These are phyloP conservation scores for Cynocephalus volans DNA, from an alignment of 2,113 vertebrate species.

Conservation along the genomic window DNA sequence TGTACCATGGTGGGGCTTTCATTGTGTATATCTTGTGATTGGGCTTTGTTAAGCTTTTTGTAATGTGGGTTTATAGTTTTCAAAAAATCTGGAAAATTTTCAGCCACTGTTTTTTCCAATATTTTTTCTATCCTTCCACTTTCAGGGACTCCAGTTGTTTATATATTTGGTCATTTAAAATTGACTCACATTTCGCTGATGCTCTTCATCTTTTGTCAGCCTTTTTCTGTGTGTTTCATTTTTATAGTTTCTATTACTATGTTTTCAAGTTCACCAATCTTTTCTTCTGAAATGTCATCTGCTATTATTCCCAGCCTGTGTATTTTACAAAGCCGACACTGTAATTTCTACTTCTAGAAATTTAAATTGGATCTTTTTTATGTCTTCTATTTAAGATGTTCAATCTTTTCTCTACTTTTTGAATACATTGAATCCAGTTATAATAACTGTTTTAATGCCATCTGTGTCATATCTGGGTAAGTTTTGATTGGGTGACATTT, in stretches of 20 bases:
- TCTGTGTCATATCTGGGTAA: background rate
- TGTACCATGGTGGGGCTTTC: background rate
- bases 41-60: conserved; percentile 2
- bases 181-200: conserved; percentile 2
- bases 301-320: conserved; percentile 23
- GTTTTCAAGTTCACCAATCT: conserved; percentile 60
- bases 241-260: conserved; percentile 27
- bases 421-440: background rate
- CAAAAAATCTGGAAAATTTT: background rate
- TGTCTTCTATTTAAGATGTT: conserved; percentile 51
- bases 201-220: background rate
- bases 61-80: background rate
- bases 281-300: conserved; percentile 62
- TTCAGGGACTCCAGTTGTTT: background rate
- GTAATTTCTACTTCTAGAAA: conserved; percentile 62
- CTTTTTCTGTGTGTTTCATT: conserved; percentile 3
- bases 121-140: background rate
- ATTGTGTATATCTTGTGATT: background rate
- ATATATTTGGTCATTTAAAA: background rate
- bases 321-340: conserved; percentile 62
- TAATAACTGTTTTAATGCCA: conserved; percentile 46
- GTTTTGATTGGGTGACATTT: conserved; percentile 31
- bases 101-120: background rate
- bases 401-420: conserved; percentile 40
- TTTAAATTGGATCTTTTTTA: conserved; percentile 50